Evolutionary conservation across 2,888 invertebrate genomes (phyloP), one percentile per base, ranked within the genome.

Genomic region (Oscheius myriophilus): DNA sequence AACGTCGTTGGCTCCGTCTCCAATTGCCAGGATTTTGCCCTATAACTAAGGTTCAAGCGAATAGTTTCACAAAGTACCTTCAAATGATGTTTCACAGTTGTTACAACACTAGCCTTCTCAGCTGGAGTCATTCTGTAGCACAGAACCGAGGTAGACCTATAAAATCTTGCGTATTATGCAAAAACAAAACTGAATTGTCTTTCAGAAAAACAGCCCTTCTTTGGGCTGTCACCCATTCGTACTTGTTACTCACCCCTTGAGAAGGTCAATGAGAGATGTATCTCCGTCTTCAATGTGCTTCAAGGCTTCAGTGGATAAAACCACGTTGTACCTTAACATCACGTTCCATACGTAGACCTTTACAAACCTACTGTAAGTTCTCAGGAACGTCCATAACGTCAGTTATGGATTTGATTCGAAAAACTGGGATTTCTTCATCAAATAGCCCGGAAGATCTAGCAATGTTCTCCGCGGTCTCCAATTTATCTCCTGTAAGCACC

Each of bases 71-170:
- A 16, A 2, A n/a, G 4, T 51, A 74, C 76, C 58, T 80, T 78
- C 18, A 83, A 63, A 25, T 68, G 61, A 95, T 87, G 96, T 96
- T 87, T 94, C 92, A 0, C 96, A 94, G 0, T 94, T 93, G 80
- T 96, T 92, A 87, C 94, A 12, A 84, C 76, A 12, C 72, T 71
- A 7, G 82, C 82, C 64, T 86, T 96, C 89, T 96, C 96, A 75
- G 95, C 89, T 0, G 94, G 93, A 0, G 94, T 93, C 59, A 95
- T 93, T 66, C 96, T 91, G 87, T 95, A 96, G 87, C 95, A 96
- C 26, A 96, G 90, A 63, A 96, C 96, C 65, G 95, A 92, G 16
- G 46, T 59, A n/a, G 67, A 55, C 41, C 67, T 67, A 23, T 23
- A 58, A 11, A 3, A 58, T 58, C 23, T n/a, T 14, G n/a, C n/a